Base-by-base conservation (phyloP, 2,113 vertebrate genomes). In the Spea multiplicata region DNA sequence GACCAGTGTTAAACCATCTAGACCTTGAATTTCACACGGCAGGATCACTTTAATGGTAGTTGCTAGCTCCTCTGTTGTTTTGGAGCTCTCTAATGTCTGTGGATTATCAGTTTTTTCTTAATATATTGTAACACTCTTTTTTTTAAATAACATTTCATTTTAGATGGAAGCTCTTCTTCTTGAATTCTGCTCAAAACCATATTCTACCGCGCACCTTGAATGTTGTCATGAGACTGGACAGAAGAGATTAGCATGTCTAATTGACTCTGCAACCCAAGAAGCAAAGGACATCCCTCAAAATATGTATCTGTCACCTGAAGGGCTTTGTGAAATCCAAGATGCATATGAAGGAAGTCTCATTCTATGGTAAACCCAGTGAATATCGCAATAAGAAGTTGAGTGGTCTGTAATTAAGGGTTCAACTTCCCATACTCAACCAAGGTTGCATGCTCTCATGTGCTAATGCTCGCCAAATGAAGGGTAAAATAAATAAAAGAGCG, bases 321-420 rank as follows among this genome's bases (percentile, higher is more conserved):
- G 53, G 48, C 69, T 71, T 8, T 71, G 69, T 55, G 44, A 16
- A 17, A 71, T 71, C 49, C 69, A 71, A 8, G 44, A n/a, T 52
- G 49, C 16, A 55, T n/a, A 50, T 10, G 69, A 53, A 5, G 50
- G 69, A 71, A 71, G 69, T 44, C 16, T 71, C 49, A 71, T 71
- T 71, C 30, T 71, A 44, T 71, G 69, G 69, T 71, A 71, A 44
- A 50, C 53, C 44, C 3, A 8, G 44, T 67, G 7, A 10, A 17
- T 30, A 30, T 64, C 1, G 1, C 30, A 30, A 30, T 30, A 30
- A 30, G 30, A 30, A 30, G 30, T 30, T 30, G 30, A 30, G 30
- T 30, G 30, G 30, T 30, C 30, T 30, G 30, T 30, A 30, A 30
- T 30, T 30, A 30, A 30, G 30, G 30, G 30, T 30, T 30, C 30